phyloP scores from a whole-genome alignment of 2,888 invertebrate genomes.

The Nephrotoma guestfalica region DNA sequence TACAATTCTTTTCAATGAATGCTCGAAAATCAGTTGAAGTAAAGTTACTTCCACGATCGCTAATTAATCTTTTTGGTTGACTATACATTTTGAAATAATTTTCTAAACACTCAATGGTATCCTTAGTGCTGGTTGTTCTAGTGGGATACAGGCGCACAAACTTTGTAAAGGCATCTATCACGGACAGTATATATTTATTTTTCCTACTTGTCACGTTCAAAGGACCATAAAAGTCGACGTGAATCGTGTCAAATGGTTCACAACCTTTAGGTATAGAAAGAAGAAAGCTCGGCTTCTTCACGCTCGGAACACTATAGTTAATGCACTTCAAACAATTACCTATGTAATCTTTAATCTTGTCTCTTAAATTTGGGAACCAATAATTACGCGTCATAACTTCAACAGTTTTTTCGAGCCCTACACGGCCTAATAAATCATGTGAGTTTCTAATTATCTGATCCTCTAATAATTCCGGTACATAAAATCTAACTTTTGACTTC shows the following conservation, averaged over 20 bases:
- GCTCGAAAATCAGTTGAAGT: constrained; percentile 3
- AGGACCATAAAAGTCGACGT: constrained; percentile 6
- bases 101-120: constrained; percentile 1
- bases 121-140: constrained; percentile 7
- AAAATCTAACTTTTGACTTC: not conserved
- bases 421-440: constrained; percentile 4
- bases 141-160: constrained; percentile 7
- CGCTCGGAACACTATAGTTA: not conserved
- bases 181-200: constrained; percentile 7
- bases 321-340: constrained; percentile 5
- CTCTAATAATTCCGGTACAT: constrained; percentile 5
- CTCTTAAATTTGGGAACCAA: no score
- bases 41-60: no score
- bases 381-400: not conserved
- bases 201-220: constrained; percentile 7
- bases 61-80: constrained; percentile 8
- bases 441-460: not conserved
- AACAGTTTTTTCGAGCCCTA: not conserved
- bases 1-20: constrained; percentile 6
- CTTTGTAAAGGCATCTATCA: constrained; percentile 6
- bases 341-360: not conserved
- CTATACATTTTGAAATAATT: constrained; percentile 6
- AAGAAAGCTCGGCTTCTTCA: not conserved
- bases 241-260: constrained; percentile 2
- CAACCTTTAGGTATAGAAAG: constrained; percentile 2